Conservation (phyloP, 2,797 vertebrate species). For the Glyptemys insculpta region DNA sequence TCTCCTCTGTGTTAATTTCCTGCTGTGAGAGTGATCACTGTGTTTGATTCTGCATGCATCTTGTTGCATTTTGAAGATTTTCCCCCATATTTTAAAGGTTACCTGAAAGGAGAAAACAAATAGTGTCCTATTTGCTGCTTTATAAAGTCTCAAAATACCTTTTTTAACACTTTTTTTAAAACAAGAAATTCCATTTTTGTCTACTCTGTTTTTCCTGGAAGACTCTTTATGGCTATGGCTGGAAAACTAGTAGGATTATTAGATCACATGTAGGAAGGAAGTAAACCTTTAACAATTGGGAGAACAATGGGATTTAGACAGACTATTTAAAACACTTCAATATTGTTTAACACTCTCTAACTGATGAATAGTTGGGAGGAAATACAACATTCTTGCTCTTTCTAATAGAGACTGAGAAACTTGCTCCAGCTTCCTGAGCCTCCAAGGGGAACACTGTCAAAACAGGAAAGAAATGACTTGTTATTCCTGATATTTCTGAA, state of each 20-base stretch:
- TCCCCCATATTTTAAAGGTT: neutral
- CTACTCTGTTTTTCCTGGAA: neutral
- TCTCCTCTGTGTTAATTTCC: neutral
- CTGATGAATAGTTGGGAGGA: neutral
- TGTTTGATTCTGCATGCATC: neutral
- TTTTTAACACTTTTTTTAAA: neutral
- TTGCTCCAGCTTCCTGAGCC: neutral
- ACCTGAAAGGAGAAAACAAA: neutral
- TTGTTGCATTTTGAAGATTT: neutral
- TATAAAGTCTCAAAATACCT: neutral
- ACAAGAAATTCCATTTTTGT: neutral
- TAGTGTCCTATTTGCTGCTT: neutral
- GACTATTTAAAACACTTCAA: neutral
- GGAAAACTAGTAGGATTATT: neutral
- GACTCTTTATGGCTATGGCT: neutral
- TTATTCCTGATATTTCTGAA: neutral
- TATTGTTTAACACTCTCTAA: neutral
- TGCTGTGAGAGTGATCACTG: neutral
- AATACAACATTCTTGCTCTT: neutral
- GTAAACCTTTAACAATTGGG: neutral
- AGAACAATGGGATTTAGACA: neutral
- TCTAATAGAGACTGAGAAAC: neutral
- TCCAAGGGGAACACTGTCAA: neutral
- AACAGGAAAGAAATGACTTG: neutral
- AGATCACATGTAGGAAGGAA: neutral